Evolutionary conservation across 2,888 invertebrate genomes (phyloP), one percentile per base, ranked within the genome.

Genomic region (Nephrotoma guestfalica): DNA sequence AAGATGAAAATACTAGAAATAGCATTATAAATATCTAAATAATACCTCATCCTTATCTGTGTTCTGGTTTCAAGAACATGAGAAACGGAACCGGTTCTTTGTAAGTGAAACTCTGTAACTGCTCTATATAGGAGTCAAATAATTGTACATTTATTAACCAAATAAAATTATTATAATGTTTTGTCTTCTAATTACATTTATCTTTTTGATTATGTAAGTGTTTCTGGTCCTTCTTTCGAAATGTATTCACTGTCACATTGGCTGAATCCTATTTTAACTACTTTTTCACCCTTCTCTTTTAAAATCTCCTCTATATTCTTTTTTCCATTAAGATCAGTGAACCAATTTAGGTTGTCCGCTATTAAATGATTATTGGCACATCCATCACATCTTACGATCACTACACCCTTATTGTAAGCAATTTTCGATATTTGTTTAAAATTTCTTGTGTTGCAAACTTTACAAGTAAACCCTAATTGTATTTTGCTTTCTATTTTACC

Each of bases 281-380:
- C 96, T 5, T 92, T 93, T 92, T 99, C 98, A 0, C 98, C 98
- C 90, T 96, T 97, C 87, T 94, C 95, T 18, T 95, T 95, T 90
- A 99, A 92, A 47, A 98, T 96, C 88, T 96, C 96, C 92, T 99
- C 98, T 89, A 99, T 97, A 90, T 99, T 99, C 88, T 93, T 94
- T 89, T 94, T 95, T 0, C 94, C 94, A 89, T 94, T 92, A 89
- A 96, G 92, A 90, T 97, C 96, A 0, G 94, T 93, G 90, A 99
- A 99, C 99, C 99, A 99, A 88, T 96, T 96, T 0, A 99, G 93
- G 91, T 99, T 98, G 90, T 99, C 99, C 0, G 99, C 99, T 88
- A 99, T 98, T 41, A 99, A 92, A 92, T 99, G 99, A 90, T 96
- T 95, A 90, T 97, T 98, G 85, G 94, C 92, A 90, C 99, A 99